Evolutionary conservation across 2,797 vertebrate genomes (phyloP), one percentile per base, ranked within the genome.

Genomic region (Philypnodon macrostomus): DNA sequence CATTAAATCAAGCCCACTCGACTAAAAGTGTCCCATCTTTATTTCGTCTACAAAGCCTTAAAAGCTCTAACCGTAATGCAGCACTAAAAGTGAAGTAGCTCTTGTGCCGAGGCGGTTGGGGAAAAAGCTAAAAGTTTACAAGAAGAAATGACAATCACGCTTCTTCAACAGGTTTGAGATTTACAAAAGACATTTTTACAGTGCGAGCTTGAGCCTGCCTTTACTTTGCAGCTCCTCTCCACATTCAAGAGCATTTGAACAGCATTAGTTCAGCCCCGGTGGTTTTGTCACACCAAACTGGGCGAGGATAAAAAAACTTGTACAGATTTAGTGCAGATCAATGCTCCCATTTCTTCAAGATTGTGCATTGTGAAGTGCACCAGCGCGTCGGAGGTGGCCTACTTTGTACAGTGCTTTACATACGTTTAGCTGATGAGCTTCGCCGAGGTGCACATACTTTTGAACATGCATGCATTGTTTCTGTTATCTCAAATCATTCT

Each of bases 281-380:
- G 53, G 62, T 61, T 82, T 85, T 85, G 81, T 84, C 80, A 84
- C 71, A 77, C 63, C 9, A 44, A 47, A 77, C 66, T 66, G 68
- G 57, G 51, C 17, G 38, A 12, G 63, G 67, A 79, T 60, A 54
- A 68, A 73, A 23, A 75, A 80, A 83, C 52, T 49, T 62, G 50
- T 27, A 31, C 67, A 27, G 69, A 77, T 80, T 78, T 80, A 70
- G 55, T n/a, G 45, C 54, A 68, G 70, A 84, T 85, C 77, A 79
- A 53, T 75, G 70, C 63, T 47, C 35, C 49, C 56, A 53, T 54
- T 80, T 53, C 48, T 63, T 47, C 49, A 60, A 66, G 69, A 60
- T 34, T 63, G 54, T 70, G 70, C 70, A 64, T 69, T 74, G 63
- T 60, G 69, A 49, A 56, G 34, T 53, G 21, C 35, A 4, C 39